A percentile compares a stretch with the other conserved stretches of the same genome.
Conservation (phyloP, 2,888 invertebrate genomes). For the Autographa pulchrina region DNA sequence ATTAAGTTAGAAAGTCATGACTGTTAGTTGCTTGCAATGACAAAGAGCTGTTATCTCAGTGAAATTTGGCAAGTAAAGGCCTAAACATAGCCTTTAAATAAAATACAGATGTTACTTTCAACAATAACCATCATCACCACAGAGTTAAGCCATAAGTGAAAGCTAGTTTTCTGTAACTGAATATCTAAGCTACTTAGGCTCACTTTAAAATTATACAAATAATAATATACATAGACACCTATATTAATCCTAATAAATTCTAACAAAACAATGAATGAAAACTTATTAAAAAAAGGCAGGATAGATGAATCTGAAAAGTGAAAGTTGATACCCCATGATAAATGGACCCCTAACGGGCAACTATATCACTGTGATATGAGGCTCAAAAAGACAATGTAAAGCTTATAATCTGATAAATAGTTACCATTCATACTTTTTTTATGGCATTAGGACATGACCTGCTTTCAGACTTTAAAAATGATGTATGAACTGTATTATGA, state of each 20-base stretch:
- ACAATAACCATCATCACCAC: background rate
- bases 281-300: background rate
- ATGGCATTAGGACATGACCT: background rate
- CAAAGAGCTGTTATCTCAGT: too few relatives aligned
- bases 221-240: too few relatives aligned
- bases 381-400: background rate
- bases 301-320: background rate
- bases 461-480: background rate
- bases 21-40: too few relatives aligned
- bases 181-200: background rate
- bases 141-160: background rate
- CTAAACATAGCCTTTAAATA: too few relatives aligned
- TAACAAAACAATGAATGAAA: background rate
- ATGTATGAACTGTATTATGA: background rate
- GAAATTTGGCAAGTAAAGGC: too few relatives aligned
- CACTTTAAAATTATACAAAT: background rate
- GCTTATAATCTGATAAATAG: background rate
- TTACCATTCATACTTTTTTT: background rate
- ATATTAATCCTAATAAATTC: slow-evolving; percentile 1
- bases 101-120: too few relatives aligned
- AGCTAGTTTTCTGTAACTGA: background rate
- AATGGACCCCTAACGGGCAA: background rate
- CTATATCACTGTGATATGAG: background rate
- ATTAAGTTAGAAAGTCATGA: too few relatives aligned
- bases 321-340: background rate